phyloP scores from a whole-genome alignment of 2,113 vertebrate genomes.

The Excalfactoria chinensis region DNA sequence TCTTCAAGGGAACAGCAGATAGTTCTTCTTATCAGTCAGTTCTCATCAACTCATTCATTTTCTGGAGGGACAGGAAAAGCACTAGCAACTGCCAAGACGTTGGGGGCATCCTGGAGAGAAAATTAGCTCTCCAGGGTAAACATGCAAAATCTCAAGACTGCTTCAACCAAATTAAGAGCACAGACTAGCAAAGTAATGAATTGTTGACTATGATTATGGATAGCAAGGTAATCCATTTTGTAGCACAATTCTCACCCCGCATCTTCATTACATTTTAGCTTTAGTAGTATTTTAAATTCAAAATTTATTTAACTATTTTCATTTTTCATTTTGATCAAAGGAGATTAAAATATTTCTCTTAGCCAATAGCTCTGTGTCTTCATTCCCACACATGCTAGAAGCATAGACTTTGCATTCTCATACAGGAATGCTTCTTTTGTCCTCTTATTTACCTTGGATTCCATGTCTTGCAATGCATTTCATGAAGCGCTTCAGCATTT shows the following conservation, averaged over 20 bases:
- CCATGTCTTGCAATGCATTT: not conserved
- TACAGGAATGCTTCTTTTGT: not conserved
- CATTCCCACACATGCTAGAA: constrained; percentile 9
- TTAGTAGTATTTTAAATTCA: constrained; percentile 43
- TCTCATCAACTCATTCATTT: not conserved
- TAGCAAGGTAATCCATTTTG: not conserved
- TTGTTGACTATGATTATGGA: constrained; percentile 27
- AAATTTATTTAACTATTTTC: constrained; percentile 5
- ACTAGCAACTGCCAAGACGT: constrained; percentile 40
- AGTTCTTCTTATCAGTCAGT: constrained; percentile 33
- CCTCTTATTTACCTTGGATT: not conserved
- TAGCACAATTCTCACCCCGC: not conserved
- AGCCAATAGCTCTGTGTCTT: not conserved
- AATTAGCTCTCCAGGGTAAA: constrained; percentile 48
- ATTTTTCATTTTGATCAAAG: constrained; percentile 55
- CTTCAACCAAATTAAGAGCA: constrained; percentile 19
- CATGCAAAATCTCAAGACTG: constrained; percentile 50
- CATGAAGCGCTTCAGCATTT: not conserved
- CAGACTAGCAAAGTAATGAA: constrained; percentile 24
- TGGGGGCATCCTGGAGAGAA: constrained; percentile 5
- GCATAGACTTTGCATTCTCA: not conserved
- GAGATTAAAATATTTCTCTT: constrained; percentile 25
- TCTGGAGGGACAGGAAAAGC: constrained; percentile 36
- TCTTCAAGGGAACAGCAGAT: not conserved
- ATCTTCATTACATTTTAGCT: not conserved